These are phyloP conservation scores for Aquatica leii DNA, from an alignment of 2,888 invertebrate genomes.

Conservation along the genomic window DNA sequence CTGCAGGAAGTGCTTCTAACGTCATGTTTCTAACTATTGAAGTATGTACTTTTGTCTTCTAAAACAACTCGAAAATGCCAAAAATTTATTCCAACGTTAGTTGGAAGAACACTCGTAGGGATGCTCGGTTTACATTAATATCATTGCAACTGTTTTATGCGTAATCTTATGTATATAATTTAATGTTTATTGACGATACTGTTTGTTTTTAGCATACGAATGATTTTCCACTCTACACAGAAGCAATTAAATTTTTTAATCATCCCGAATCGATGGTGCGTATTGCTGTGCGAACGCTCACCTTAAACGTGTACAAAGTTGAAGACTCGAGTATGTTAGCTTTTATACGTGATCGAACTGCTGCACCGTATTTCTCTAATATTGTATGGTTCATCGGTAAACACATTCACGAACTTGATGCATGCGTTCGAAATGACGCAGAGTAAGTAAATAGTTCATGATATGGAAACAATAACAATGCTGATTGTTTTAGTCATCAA, in stretches of 20 bases:
- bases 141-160: too few species aligned
- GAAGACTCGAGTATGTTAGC: conserved; percentile 94
- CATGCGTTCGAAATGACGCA: conserved; percentile 92
- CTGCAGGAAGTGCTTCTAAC: too few species aligned
- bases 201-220: conserved; percentile 85
- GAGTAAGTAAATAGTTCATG: conserved; percentile 76
- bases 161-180: too few species aligned
- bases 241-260: conserved; percentile 99
- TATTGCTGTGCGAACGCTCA: conserved; percentile 96
- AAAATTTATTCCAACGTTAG: too few species aligned
- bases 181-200: too few species aligned
- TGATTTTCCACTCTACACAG: conserved; percentile 98
- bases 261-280: conserved; percentile 99
- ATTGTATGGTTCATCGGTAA: conserved; percentile 99
- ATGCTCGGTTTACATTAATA: too few species aligned
- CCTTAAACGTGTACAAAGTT: conserved; percentile 95
- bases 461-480: not conserved
- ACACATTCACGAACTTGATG: conserved; percentile 94
- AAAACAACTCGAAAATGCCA: too few species aligned
- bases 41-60: too few species aligned
- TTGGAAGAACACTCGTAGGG: too few species aligned
- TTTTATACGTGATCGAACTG: conserved; percentile 95
- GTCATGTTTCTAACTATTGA: too few species aligned
- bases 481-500: conserved; percentile 76
- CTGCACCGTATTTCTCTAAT: conserved; percentile 98